These are phyloP conservation scores for Aplysia californica DNA, from an alignment of 1,140 invertebrate genomes.

Conservation along the genomic window DNA sequence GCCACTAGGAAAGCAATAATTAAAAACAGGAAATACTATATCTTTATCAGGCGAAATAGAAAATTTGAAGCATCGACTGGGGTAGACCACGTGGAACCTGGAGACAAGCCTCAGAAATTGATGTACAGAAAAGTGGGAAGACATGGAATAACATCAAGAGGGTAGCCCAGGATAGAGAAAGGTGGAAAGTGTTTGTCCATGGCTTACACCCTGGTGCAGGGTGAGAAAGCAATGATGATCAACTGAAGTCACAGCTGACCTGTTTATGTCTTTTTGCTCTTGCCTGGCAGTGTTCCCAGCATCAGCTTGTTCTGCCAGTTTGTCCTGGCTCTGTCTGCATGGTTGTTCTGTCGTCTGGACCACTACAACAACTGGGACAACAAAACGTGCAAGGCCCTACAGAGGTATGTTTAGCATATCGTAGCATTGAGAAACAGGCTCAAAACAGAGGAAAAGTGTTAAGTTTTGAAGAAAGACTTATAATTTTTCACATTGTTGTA, in stretches of 20 bases:
- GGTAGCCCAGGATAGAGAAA: no score
- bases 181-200: no score
- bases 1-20: not conserved
- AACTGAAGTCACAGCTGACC: not conserved
- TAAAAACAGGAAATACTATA: not conserved
- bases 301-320: not conserved
- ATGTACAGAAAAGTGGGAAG: no score
- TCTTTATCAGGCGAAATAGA: not conserved
- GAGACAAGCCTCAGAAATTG: no score
- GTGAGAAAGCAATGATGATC: no score
- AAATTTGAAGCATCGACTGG: not conserved
- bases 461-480: no score
- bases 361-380: not conserved
- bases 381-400: not conserved
- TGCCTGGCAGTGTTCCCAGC: not conserved
- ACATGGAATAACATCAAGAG: no score
- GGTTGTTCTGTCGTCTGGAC: not conserved
- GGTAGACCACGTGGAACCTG: no score
- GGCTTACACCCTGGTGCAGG: no score
- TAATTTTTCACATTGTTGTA: no score
- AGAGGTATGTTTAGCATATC: constrained; percentile 4
- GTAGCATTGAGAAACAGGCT: not conserved
- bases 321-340: not conserved
- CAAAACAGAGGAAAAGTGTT: no score
- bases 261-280: not conserved